Evolutionary conservation across 1,140 invertebrate genomes (phyloP), one percentile per base, ranked within the genome.

Genomic region (Leptoteleia sp.): DNA sequence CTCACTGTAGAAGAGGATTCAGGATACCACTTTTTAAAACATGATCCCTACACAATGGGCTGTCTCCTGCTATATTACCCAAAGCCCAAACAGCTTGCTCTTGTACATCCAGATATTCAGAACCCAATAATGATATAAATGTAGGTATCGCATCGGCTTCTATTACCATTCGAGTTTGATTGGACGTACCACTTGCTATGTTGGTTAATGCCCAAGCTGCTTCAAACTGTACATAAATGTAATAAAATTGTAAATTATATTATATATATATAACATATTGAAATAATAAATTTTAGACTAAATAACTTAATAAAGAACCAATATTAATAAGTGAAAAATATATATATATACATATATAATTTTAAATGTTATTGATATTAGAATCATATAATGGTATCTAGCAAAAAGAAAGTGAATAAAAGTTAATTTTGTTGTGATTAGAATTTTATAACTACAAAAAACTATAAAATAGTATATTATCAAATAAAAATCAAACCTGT

Each of bases 201-300:
- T 99, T 99, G 47, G 98, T 99, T 68, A 99, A 88, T 42, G 97
- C 97, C 98, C 98, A 99, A 40, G 98, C 97, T 59, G 98, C 97
- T 91, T 99, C 98, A 91, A 99, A 99, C 95, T 22, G 19, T 22
- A 22, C 19, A 22, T 22, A 22, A 22, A 22, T n/a, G n/a, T n/a
- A n/a, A n/a, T n/a, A n/a, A n/a, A n/a, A n/a, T n/a, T n/a, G n/a
- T n/a, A n/a, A n/a, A n/a, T n/a, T n/a, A n/a, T n/a, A n/a, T n/a
- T n/a, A n/a, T n/a, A n/a, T n/a, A n/a, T n/a, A n/a, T n/a, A n/a
- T n/a, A n/a, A n/a, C n/a, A n/a, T n/a, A n/a, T n/a, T n/a, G n/a
- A n/a, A n/a, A n/a, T n/a, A n/a, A n/a, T n/a, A n/a, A n/a, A n/a
- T n/a, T n/a, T n/a, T n/a, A n/a, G n/a, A n/a, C n/a, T n/a, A n/a